Evolutionary conservation across 1,140 invertebrate genomes (phyloP).

Genomic region (Drosophila sproati): DNA sequence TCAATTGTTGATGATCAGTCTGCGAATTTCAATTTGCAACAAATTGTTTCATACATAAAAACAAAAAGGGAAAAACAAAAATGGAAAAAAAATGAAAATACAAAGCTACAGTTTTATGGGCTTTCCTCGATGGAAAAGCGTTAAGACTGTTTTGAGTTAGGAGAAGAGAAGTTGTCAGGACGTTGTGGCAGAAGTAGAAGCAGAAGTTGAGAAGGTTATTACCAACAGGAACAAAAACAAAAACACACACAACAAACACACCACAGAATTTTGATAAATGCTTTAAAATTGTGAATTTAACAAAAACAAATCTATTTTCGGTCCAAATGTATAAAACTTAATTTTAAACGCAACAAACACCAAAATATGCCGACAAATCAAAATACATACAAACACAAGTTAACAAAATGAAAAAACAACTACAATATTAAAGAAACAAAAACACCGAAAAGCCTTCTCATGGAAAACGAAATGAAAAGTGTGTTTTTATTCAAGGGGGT

Average conservation of each 20-base stretch:
- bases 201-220: slow-evolving; percentile 71
- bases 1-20: slow-evolving; percentile 79
- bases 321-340: slow-evolving; percentile 73
- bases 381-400: slow-evolving; percentile 59
- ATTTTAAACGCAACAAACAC: slow-evolving; percentile 58
- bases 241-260: slow-evolving; percentile 23
- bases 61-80: slow-evolving; percentile 29
- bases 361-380: slow-evolving; percentile 65
- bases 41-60: slow-evolving; percentile 40
- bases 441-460: slow-evolving; percentile 81
- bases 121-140: slow-evolving; percentile 27
- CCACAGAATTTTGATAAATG: slow-evolving; percentile 64
- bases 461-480: slow-evolving; percentile 48
- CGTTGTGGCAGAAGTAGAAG: slow-evolving; percentile 21
- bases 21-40: slow-evolving; percentile 63
- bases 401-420: slow-evolving; percentile 53
- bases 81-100: slow-evolving; percentile 32
- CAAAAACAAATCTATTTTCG: slow-evolving; percentile 66
- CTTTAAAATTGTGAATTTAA: slow-evolving; percentile 67
- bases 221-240: slow-evolving; percentile 50
- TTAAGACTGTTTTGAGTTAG: slow-evolving; percentile 73
- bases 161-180: slow-evolving; percentile 48
- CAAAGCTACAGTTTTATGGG: slow-evolving; percentile 49
- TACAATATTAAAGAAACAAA: slow-evolving; percentile 76
- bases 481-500: slow-evolving; percentile 32